A percentile compares a stretch with the other conserved stretches of the same genome.
These are phyloP conservation scores for Vanacampus margaritifer DNA, from an alignment of 2,113 vertebrate genomes.

Conservation along the genomic window DNA sequence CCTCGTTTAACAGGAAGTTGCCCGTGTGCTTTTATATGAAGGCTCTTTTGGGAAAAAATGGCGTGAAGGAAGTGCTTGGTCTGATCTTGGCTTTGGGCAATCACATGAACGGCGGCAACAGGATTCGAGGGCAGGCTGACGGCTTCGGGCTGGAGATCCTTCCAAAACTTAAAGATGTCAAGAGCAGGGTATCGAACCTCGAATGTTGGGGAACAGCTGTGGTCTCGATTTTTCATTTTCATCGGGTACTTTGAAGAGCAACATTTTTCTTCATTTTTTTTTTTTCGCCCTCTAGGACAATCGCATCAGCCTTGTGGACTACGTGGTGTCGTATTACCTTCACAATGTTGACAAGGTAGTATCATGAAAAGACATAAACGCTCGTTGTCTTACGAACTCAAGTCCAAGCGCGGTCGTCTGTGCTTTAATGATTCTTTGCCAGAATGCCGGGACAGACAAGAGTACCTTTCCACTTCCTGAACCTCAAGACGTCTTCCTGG, in stretches of 20 bases:
- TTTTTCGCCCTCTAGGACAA: conserved; percentile 79
- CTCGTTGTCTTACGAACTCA: not conserved
- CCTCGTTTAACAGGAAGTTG: not conserved
- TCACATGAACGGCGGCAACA: conserved; percentile 94
- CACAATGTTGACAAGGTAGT: conserved; percentile 87
- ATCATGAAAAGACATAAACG: not conserved
- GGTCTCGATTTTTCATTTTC: not conserved
- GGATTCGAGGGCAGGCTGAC: conserved; percentile 90
- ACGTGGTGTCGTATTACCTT: conserved; percentile 90
- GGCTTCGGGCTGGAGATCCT: conserved; percentile 95
- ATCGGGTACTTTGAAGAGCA: not conserved
- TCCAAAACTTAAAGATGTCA: conserved; percentile 95
- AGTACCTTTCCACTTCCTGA: conserved; percentile 89
- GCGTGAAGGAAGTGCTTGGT: conserved; percentile 84
- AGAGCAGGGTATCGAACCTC: conserved; percentile 80
- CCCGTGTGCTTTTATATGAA: conserved; percentile 31
- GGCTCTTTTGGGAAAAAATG: conserved; percentile 77
- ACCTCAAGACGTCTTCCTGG: conserved; percentile 90
- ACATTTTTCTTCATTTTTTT: not conserved
- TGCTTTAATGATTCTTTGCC: conserved; percentile 18
- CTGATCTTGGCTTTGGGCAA: conserved; percentile 94
- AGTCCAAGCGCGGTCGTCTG: not conserved
- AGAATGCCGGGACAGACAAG: conserved; percentile 89
- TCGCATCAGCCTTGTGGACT: conserved; percentile 87
- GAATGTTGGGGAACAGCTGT: not conserved